Evolutionary conservation across 2,113 vertebrate species (phyloP).

Genomic region (Rhagologus leucostigma): DNA sequence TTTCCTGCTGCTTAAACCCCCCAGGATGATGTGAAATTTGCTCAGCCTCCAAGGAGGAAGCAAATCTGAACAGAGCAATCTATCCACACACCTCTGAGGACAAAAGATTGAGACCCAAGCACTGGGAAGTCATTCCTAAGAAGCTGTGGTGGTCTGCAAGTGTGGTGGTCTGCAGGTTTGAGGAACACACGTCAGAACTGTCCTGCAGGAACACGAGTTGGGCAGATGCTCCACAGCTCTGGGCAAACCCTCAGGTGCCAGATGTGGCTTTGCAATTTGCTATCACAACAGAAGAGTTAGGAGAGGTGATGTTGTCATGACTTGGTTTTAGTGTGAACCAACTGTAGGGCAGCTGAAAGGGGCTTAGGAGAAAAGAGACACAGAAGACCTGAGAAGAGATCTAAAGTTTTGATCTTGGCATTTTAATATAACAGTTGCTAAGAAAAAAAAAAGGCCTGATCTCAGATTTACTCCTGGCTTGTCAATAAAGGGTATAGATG

Average conservation of each 20-base stretch:
- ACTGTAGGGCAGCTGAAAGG: not conserved
- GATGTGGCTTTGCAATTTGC: not conserved
- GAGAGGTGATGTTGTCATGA: not conserved
- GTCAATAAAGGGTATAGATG: not conserved
- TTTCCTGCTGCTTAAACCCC: not conserved
- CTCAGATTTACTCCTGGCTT: accelerated
- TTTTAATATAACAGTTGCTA: not conserved
- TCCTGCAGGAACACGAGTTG: not conserved
- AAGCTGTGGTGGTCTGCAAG: not conserved
- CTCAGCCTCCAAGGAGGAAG: not conserved
- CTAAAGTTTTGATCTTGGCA: not conserved
- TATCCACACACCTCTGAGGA: accelerated
- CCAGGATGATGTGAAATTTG: not conserved
- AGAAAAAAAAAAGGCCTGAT: not conserved
- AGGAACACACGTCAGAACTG: accelerated
- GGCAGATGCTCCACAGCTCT: not conserved
- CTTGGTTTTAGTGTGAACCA: not conserved
- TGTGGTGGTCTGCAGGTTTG: not conserved
- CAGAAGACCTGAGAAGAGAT: not conserved
- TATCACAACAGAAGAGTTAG: not conserved
- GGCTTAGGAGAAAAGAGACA: not conserved
- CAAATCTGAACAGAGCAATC: not conserved
- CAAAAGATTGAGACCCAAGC: not conserved
- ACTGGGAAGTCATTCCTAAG: not conserved
- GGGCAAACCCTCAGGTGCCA: not conserved